Evolutionary conservation across 2,888 invertebrate genomes (phyloP).

Genomic region (Drosophila paramelanica): DNA sequence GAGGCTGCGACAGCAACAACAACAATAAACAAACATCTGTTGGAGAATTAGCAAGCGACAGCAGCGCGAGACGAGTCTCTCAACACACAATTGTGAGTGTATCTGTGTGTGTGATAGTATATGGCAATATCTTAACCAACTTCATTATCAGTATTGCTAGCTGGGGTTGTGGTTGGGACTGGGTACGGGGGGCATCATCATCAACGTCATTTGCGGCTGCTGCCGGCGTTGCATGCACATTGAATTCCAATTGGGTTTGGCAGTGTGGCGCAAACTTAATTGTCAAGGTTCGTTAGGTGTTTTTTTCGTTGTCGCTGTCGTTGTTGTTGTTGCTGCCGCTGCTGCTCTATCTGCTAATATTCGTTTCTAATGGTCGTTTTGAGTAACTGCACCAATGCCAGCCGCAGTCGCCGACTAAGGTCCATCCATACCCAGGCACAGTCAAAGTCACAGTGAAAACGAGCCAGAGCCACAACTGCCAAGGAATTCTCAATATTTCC

Average conservation of each 20-base stretch:
- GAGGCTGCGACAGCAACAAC: constrained; percentile 30
- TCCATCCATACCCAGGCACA: constrained; percentile 15
- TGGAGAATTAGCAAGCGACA: constrained; percentile 72
- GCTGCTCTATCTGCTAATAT: constrained; percentile 65
- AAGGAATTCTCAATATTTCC: constrained; percentile 78
- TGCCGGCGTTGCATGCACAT: constrained; percentile 71
- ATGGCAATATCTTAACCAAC: constrained; percentile 58
- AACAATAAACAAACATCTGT: constrained; percentile 72
- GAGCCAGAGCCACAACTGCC: constrained; percentile 50
- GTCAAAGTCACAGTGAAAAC: constrained; percentile 27
- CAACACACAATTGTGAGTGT: constrained; percentile 15
- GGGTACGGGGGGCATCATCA: constrained; percentile 60
- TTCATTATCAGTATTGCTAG: constrained; percentile 58
- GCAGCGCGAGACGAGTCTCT: constrained; percentile 41
- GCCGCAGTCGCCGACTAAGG: constrained; percentile 9
- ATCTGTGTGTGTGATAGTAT: constrained; percentile 18
- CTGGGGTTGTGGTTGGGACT: constrained; percentile 13
- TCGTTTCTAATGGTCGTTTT: constrained; percentile 77
- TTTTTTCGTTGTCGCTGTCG: constrained; percentile 40
- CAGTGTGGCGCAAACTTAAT: constrained; percentile 78
- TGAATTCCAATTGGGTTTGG: constrained; percentile 78
- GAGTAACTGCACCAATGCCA: constrained; percentile 65
- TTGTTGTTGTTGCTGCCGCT: constrained; percentile 18
- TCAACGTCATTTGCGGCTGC: constrained; percentile 69
- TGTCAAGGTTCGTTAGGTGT: constrained; percentile 79